These are phyloP conservation scores for Pogonophryne albipinna DNA, from an alignment of 2,797 vertebrate species.

Conservation along the genomic window DNA sequence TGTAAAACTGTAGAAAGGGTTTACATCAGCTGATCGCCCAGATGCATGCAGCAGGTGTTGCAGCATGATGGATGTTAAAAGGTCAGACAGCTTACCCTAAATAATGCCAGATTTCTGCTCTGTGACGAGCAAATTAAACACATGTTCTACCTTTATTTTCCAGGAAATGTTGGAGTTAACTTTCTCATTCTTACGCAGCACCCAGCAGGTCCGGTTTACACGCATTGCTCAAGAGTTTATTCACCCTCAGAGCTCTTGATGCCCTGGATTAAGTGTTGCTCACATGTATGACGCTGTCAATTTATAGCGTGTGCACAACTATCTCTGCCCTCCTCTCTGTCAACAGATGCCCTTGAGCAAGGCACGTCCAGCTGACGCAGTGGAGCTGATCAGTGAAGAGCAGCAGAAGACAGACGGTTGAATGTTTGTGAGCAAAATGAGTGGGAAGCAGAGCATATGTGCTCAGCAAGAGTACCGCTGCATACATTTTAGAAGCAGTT, in stretches of 20 bases:
- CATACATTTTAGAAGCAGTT: slow-evolving; percentile 14
- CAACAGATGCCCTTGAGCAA: slow-evolving; percentile 67
- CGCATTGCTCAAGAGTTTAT: neutral
- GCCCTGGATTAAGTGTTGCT: slow-evolving; percentile 14
- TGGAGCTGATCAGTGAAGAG: slow-evolving; percentile 25
- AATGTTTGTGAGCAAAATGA: slow-evolving; percentile 30
- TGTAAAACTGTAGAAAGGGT: neutral
- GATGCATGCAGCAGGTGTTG: slow-evolving; percentile 62
- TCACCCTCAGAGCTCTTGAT: neutral
- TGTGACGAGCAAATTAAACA: neutral
- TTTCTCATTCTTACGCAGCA: neutral
- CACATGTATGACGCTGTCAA: slow-evolving; percentile 16
- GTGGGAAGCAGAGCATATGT: slow-evolving; percentile 34
- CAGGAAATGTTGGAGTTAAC: neutral
- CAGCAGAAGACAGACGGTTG: slow-evolving; percentile 18
- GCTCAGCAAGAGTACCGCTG: slow-evolving; percentile 6
- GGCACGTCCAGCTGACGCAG: slow-evolving; percentile 51
- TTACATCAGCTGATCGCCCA: slow-evolving; percentile 30
- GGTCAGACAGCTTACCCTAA: slow-evolving; percentile 48
- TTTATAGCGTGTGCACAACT: neutral
- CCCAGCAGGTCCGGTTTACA: slow-evolving; percentile 4
- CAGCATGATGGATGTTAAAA: slow-evolving; percentile 16
- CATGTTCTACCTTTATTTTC: slow-evolving; percentile 3
- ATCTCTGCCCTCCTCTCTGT: neutral
- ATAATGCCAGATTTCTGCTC: slow-evolving; percentile 18